Evolutionary conservation across 2,888 invertebrate genomes (phyloP).

Genomic region (Mesoligia furuncula): DNA sequence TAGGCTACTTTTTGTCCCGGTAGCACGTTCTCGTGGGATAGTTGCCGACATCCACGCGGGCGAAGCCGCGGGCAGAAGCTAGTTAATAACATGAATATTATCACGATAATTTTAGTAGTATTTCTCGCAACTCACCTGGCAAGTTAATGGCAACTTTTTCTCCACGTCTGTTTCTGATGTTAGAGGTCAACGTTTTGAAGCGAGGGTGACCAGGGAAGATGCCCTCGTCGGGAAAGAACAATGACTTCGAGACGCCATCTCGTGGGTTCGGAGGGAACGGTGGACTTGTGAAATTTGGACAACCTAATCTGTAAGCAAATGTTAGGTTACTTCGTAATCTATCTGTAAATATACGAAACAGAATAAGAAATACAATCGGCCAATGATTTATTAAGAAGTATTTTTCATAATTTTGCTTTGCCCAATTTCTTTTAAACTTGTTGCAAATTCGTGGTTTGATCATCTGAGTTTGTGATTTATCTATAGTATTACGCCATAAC

Average conservation of each 20-base stretch:
- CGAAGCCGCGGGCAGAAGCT: background rate
- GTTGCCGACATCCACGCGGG: background rate
- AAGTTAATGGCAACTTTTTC: conserved; percentile 99
- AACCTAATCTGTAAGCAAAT: conserved; percentile 93
- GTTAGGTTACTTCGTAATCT: background rate
- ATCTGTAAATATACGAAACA: background rate
- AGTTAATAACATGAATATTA: background rate
- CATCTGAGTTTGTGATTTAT: background rate
- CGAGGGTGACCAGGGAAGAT: conserved; percentile 99
- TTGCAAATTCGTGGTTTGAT: background rate
- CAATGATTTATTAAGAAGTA: background rate
- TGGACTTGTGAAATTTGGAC: conserved; percentile 96
- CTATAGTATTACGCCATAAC: background rate
- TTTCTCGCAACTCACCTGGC: conserved; percentile 92
- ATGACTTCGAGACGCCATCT: conserved; percentile 93
- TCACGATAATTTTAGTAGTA: background rate
- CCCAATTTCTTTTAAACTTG: background rate
- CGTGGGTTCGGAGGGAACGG: conserved; percentile 92
- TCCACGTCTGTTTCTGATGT: conserved; percentile 97
- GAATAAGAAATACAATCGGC: background rate
- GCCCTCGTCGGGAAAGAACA: conserved; percentile 98
- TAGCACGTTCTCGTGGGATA: background rate
- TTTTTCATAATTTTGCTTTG: background rate
- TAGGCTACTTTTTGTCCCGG: background rate
- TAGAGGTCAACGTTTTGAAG: conserved; percentile 97